Evolutionary conservation across 1,140 invertebrate genomes (phyloP), one percentile per base, ranked within the genome.

Genomic region (Magallana angulata): DNA sequence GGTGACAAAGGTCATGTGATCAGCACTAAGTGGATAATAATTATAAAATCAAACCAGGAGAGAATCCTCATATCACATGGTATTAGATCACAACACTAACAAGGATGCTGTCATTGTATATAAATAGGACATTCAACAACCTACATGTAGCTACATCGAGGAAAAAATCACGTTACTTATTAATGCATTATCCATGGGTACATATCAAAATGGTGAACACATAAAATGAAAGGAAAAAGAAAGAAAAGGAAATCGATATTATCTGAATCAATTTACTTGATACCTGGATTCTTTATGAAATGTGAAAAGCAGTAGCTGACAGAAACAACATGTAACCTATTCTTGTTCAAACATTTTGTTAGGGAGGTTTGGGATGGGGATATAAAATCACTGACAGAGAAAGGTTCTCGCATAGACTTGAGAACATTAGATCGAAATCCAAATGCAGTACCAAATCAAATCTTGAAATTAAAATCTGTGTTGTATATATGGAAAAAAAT

Each of bases 1-100:
- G 68, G 36, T 76, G 68, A 30, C 68, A 76, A 12, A 36, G 68
- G 68, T 76, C 68, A 76, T 12, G 24, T 76, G 68, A 76, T 76
- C 68, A 76, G 68, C 68, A 76, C 24, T 36, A 76, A 11, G 36
- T 30, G 9, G 36, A 18, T 71, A 30, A 24, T 24, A 30, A 11
- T 71, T 12, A 36, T 12, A 76, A 18, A 11, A 36, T 30, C 68
- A 76, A 18, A 76, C 68, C 68, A 36, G 24, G 24, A 71, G 14
- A 30, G 68, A 76, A 30, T 12, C 24, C 24, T 76, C 36, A 24
- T 12, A 11, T 9, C 9, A 76, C 24, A 76, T 30, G 14, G 24
- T 76, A 30, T 30, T 48, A 5, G 5, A 48, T 76, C 68, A 76
- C 68, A 76, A 76, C 68, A 76, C 18, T 36, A 76, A 76, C 68